Percentiles rank a stretch among this genome's conserved stretches.
phyloP scores from a whole-genome alignment of 2,113 vertebrate genomes.

The Mesitornis unicolor region DNA sequence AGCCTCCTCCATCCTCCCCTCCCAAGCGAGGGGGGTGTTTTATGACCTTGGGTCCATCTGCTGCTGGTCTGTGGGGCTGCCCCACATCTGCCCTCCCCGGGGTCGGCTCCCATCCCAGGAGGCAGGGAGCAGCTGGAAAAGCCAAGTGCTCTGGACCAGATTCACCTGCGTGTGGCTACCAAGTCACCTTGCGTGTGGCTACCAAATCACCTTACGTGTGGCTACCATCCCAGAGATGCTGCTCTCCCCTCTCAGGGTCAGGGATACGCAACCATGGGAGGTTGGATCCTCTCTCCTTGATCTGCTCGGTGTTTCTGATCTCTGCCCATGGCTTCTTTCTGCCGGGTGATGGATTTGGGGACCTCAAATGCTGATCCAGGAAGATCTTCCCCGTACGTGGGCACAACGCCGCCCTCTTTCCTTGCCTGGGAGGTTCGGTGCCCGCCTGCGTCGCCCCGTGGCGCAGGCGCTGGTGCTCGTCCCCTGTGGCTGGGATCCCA shows the following conservation, averaged over 20 bases:
- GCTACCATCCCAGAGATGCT: background rate
- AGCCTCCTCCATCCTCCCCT: background rate
- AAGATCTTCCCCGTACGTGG: background rate
- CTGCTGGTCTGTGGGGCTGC: background rate
- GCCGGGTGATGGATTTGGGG: background rate
- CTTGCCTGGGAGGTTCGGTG: background rate
- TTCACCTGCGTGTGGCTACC: fast-evolving
- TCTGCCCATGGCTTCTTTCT: too few species aligned
- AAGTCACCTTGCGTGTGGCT: fast-evolving
- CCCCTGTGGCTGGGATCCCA: background rate
- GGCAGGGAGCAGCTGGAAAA: background rate
- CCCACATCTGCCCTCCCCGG: background rate
- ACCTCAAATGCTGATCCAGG: background rate
- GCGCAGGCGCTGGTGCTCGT: background rate
- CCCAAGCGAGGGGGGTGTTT: background rate
- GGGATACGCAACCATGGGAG: background rate
- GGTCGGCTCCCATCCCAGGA: background rate
- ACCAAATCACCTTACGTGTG: background rate
- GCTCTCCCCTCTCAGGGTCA: background rate
- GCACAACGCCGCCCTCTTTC: background rate
- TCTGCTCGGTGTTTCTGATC: background rate
- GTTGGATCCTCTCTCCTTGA: background rate
- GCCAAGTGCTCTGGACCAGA: fast-evolving
- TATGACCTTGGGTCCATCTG: fast-evolving
- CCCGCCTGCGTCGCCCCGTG: background rate